Evolutionary conservation across 2,113 vertebrate species (phyloP), one percentile per base, ranked within the genome.

Genomic region (Corythornis vintsioides): DNA sequence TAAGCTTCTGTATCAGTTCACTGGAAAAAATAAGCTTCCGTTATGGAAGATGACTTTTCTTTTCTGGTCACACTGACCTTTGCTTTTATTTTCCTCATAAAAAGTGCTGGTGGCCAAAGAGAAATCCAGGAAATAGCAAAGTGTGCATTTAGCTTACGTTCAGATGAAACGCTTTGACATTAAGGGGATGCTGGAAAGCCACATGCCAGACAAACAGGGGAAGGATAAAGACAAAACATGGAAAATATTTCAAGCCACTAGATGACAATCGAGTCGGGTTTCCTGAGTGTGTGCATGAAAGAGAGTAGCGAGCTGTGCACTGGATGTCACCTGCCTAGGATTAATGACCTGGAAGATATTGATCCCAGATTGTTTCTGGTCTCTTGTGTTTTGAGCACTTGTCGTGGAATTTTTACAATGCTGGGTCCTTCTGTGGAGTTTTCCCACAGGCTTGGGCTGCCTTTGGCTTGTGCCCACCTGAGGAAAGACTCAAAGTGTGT

Each of bases 271-370:
- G 88, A 95, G 87, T 96, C 94, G 94, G 89, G 53, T 97, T 97
- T 93, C 95, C 92, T 83, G 67, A 95, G 83, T 85, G 75, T 96
- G 92, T 96, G 91, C 47, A 59, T 94, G 92, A 94, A 97, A 93
- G 84, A 96, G 94, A 87, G 91, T 92, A 97, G 91, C 17, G 9
- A 82, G 85, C 66, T 94, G 52, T 92, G 73, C 80, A 53, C 74
- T 92, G 50, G 80, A 42, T 95, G 89, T 93, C 95, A 71, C 74
- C 92, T 95, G 91, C 86, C 70, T 79, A 86, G 91, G 83, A 94
- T 97, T 97, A 91, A 97, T 96, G 75, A 95, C 83, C 96, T 90
- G 89, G 75, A 75, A 90, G 94, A 75, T 94, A 96, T 95, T 92
- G 94, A 97, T 94, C 94, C 53, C 80, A 88, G 95, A 93, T 80